Percentiles rank a stretch among this genome's conserved stretches.
These are phyloP conservation scores for Cantharis flavilabris DNA, from an alignment of 2,888 invertebrate species.

Conservation along the genomic window DNA sequence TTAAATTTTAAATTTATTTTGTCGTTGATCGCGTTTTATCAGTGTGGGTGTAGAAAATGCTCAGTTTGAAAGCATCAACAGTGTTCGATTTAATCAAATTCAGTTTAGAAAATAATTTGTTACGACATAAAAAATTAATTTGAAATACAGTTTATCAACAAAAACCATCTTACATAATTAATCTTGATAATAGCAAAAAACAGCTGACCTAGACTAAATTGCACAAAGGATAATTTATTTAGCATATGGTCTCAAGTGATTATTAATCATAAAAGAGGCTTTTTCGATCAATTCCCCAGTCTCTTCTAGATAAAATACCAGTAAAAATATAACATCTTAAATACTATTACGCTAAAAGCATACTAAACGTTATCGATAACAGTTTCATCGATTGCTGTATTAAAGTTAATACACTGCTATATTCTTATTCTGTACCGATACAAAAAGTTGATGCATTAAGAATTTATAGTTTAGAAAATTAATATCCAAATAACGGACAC, in stretches of 20 bases:
- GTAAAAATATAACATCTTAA: neutral
- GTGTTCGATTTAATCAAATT: neutral
- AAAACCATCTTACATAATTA: neutral
- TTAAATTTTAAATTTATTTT: neutral
- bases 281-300: neutral
- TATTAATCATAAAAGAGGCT: neutral
- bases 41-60: neutral
- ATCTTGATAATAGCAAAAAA: neutral
- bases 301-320: neutral
- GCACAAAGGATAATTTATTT: neutral
- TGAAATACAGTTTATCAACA: neutral
- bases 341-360: neutral
- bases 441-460: neutral
- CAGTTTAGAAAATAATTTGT: neutral
- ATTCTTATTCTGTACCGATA: neutral
- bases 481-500: neutral
- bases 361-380: neutral
- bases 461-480: neutral
- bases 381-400: neutral
- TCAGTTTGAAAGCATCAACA: neutral
- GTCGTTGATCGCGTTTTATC: neutral
- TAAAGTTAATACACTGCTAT: neutral
- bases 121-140: neutral
- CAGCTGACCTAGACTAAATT: neutral
- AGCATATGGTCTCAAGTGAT: neutral